Conservation (phyloP, 2,888 invertebrate species). For the Polydrusus tereticollis region DNA sequence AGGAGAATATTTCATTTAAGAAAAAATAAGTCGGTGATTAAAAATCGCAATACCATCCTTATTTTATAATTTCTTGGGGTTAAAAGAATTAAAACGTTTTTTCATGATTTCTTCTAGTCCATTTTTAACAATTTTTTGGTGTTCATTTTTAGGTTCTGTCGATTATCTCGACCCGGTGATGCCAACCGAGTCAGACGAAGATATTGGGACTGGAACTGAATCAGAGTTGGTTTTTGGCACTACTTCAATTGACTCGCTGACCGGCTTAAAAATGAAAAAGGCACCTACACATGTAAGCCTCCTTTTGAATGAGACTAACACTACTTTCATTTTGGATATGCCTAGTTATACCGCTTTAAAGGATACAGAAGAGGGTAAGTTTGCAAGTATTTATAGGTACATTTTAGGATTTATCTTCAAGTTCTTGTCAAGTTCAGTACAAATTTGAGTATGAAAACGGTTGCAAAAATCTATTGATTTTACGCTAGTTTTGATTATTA, state of each 20-base stretch:
- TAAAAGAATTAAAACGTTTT: no score
- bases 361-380: constrained; percentile 70
- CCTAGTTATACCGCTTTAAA: constrained; percentile 74
- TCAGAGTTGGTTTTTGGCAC: background rate
- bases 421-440: no score
- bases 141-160: constrained; percentile 11
- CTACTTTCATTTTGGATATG: constrained; percentile 75
- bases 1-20: no score
- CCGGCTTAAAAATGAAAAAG: constrained; percentile 25
- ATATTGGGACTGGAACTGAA: background rate
- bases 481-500: no score
- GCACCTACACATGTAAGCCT: constrained; percentile 74
- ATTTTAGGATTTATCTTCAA: no score
- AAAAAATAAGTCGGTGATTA: no score
- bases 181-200: background rate
- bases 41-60: no score
- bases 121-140: background rate
- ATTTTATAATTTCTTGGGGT: no score
- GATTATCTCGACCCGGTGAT: constrained; percentile 4
- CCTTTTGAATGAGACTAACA: constrained; percentile 77
- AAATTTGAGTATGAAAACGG: no score
- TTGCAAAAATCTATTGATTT: no score
- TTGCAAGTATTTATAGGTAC: no score
- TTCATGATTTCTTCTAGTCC: no score
- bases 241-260: constrained; percentile 6